Conservation (phyloP, 2,888 invertebrate genomes). For the Lycaena phlaeas region DNA sequence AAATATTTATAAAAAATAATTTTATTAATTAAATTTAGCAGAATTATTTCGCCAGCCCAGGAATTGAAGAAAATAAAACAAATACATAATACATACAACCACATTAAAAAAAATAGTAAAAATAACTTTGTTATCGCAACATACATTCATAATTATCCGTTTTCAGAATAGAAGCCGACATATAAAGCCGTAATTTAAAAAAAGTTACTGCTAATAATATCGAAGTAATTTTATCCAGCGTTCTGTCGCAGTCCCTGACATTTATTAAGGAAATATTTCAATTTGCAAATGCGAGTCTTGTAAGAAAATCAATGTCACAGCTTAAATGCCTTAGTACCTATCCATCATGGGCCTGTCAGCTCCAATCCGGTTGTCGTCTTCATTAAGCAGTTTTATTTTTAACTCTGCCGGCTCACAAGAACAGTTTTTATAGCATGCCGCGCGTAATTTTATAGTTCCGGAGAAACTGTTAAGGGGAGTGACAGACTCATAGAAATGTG, state of each 20-base stretch:
- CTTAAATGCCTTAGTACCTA: slow-evolving; percentile 6
- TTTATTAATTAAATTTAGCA: too few species aligned
- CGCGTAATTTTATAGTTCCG: slow-evolving; percentile 58
- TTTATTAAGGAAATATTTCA: neutral
- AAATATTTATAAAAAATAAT: too few species aligned
- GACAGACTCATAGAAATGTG: slow-evolving; percentile 35
- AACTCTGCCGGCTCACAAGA: slow-evolving; percentile 32
- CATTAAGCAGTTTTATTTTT: slow-evolving; percentile 47
- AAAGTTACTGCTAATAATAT: too few species aligned
- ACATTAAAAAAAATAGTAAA: too few species aligned
- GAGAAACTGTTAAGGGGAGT: slow-evolving; percentile 50
- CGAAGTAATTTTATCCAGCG: too few species aligned
- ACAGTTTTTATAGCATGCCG: slow-evolving; percentile 23
- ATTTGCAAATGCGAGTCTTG: neutral
- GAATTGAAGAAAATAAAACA: too few species aligned
- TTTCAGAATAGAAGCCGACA: too few species aligned
- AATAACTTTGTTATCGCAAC: neutral
- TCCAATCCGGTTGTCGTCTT: slow-evolving; percentile 40
- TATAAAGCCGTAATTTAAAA: too few species aligned
- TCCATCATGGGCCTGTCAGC: slow-evolving; percentile 26
- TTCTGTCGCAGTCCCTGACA: too few species aligned
- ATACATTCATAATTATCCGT: neutral
- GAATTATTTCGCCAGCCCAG: too few species aligned
- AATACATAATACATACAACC: too few species aligned
- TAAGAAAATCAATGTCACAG: slow-evolving; percentile 7